Evolutionary conservation across 2,888 invertebrate species (phyloP).

Genomic region (Calephelis perditalis): DNA sequence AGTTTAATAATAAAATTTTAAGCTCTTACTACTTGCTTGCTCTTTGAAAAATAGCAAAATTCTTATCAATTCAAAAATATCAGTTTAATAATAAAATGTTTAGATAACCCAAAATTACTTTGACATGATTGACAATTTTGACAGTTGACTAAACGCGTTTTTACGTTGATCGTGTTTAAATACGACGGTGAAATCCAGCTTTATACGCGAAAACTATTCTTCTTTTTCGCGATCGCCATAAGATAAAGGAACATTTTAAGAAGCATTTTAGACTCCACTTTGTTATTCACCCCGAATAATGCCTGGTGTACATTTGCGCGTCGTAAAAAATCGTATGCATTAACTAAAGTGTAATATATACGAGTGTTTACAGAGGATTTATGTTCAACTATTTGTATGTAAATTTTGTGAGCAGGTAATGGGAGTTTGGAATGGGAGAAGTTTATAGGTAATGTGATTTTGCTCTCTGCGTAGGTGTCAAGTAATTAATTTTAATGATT

Average conservation of each 20-base stretch:
- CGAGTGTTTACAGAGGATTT: slow-evolving; percentile 14
- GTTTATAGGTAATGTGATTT: not conserved
- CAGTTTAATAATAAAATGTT: too few relatives aligned
- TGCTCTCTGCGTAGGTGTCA: not conserved
- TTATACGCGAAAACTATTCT: too few relatives aligned
- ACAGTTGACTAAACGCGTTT: too few relatives aligned
- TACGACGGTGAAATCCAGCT: too few relatives aligned
- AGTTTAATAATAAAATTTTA: too few relatives aligned
- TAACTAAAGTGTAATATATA: slow-evolving; percentile 7
- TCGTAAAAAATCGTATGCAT: slow-evolving; percentile 13
- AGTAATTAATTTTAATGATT: not conserved
- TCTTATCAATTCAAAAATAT: too few relatives aligned
- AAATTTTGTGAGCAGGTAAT: slow-evolving; percentile 15
- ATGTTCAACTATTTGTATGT: slow-evolving; percentile 17
- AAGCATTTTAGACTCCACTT: not conserved
- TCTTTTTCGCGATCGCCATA: too few relatives aligned
- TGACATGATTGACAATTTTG: too few relatives aligned
- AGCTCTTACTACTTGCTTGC: too few relatives aligned
- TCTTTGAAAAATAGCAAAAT: too few relatives aligned
- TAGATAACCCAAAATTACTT: too few relatives aligned
- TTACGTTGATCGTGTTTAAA: too few relatives aligned
- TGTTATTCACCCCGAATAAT: slow-evolving; percentile 1
- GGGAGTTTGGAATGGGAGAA: slow-evolving; percentile 12
- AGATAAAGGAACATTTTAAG: not conserved
- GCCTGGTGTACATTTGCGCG: slow-evolving; percentile 1